phyloP scores from a whole-genome alignment of 92 coral and sea anemone genomes.

The Pocillopora meandrina region DNA sequence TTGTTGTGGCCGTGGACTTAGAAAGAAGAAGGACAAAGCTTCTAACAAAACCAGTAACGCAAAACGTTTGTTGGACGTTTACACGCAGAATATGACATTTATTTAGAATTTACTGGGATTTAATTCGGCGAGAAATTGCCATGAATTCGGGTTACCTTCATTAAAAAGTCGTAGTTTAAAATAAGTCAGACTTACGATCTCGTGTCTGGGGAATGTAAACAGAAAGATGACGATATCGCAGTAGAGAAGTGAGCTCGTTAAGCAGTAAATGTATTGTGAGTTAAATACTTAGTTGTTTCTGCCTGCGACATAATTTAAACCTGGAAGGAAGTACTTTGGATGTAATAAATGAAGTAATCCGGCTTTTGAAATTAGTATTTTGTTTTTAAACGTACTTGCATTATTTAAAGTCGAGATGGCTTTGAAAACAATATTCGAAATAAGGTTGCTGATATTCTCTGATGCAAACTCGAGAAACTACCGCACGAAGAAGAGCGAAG shows the following conservation, averaged over 20 bases:
- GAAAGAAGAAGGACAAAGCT: background rate
- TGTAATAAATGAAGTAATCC: too few species aligned
- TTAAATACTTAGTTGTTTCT: background rate
- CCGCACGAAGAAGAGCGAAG: too few species aligned
- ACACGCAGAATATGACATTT: too few species aligned
- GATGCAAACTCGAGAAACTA: too few species aligned
- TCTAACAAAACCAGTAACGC: background rate
- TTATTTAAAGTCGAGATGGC: too few species aligned
- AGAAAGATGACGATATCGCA: background rate
- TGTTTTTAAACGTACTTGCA: too few species aligned
- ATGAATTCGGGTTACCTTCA: background rate
- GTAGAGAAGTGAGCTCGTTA: background rate
- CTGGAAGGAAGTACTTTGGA: too few species aligned
- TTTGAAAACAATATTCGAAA: too few species aligned
- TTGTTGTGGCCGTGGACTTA: background rate
- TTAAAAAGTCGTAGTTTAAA: background rate
- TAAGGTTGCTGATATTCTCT: too few species aligned
- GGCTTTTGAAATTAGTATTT: too few species aligned
- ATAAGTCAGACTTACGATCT: too few species aligned
- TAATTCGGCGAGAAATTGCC: background rate
- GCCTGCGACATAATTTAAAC: too few species aligned
- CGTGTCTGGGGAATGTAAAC: background rate
- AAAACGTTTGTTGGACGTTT: background rate
- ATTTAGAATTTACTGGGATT: background rate
- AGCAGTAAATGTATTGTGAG: background rate